Evolutionary conservation across 53 echinoderm and acorn worm species (phyloP).

Genomic region (Antedon mediterranea): DNA sequence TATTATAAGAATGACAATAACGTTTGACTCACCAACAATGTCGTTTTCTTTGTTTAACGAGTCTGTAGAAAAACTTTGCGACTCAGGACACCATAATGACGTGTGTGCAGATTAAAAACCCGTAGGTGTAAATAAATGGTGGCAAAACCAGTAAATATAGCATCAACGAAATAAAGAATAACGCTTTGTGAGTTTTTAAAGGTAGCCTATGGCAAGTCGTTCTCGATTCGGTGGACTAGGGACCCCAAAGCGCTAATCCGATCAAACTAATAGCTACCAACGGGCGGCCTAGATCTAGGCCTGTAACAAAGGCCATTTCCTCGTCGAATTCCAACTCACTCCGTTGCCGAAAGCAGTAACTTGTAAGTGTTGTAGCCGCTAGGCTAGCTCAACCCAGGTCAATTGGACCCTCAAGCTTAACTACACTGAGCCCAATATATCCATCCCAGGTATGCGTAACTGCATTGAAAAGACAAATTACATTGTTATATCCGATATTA

Average conservation of each 20-base stretch:
- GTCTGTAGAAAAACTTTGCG: too few species aligned
- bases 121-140: too few species aligned
- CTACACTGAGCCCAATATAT: neutral
- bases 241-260: neutral
- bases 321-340: neutral
- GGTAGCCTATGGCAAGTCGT: neutral
- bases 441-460: neutral
- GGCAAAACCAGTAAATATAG: neutral
- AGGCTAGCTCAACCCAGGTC: neutral
- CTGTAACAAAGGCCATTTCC: neutral
- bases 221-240: neutral
- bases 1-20: too few species aligned
- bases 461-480: neutral
- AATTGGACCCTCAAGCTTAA: neutral
- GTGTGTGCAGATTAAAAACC: too few species aligned
- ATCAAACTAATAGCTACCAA: neutral
- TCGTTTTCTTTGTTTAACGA: too few species aligned
- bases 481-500: slow-evolving; percentile 1
- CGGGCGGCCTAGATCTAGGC: neutral
- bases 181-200: neutral
- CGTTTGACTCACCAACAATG: too few species aligned
- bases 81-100: too few species aligned
- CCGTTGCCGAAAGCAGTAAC: neutral
- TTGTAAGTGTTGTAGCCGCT: neutral
- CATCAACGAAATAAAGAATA: neutral